Evolutionary conservation across 1,140 invertebrate genomes (phyloP).

Genomic region (Lineus longissimus): DNA sequence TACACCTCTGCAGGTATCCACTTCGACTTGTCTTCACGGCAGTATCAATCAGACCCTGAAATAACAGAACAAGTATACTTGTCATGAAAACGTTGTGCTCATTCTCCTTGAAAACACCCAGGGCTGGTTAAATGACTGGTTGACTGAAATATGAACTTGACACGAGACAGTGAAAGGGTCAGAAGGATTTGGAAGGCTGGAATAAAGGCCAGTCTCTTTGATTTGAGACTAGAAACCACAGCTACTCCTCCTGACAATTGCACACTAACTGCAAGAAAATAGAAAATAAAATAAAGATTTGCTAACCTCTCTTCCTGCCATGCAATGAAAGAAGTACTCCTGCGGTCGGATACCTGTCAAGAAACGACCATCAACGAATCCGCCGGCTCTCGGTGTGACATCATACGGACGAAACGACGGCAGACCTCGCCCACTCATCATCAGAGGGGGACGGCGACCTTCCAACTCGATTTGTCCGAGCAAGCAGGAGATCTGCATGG

Average conservation of each 20-base stretch:
- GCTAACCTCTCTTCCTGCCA: slow-evolving; percentile 95
- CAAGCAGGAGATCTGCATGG: slow-evolving; percentile 95
- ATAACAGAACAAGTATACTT: slow-evolving; percentile 9
- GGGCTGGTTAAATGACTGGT: neutral
- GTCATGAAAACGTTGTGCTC: no score
- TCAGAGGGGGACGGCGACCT: slow-evolving; percentile 90
- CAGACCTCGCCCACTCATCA: slow-evolving; percentile 86
- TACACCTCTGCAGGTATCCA: slow-evolving; percentile 95
- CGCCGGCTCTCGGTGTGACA: slow-evolving; percentile 84
- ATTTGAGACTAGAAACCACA: no score
- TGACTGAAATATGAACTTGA: no score
- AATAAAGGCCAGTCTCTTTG: no score
- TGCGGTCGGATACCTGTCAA: slow-evolving; percentile 96
- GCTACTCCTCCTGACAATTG: no score
- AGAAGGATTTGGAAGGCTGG: no score
- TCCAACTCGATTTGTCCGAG: slow-evolving; percentile 98
- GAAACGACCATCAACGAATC: slow-evolving; percentile 93
- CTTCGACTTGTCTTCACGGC: slow-evolving; percentile 88
- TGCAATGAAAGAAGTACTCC: slow-evolving; percentile 99
- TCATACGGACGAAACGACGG: slow-evolving; percentile 93
- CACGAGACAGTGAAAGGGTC: no score
- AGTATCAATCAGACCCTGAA: slow-evolving; percentile 66
- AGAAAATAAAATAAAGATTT: neutral
- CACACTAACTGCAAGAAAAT: neutral
- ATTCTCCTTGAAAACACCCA: neutral